These are phyloP conservation scores for Prunella strophiata DNA, from an alignment of 2,797 vertebrate species.

Conservation along the genomic window DNA sequence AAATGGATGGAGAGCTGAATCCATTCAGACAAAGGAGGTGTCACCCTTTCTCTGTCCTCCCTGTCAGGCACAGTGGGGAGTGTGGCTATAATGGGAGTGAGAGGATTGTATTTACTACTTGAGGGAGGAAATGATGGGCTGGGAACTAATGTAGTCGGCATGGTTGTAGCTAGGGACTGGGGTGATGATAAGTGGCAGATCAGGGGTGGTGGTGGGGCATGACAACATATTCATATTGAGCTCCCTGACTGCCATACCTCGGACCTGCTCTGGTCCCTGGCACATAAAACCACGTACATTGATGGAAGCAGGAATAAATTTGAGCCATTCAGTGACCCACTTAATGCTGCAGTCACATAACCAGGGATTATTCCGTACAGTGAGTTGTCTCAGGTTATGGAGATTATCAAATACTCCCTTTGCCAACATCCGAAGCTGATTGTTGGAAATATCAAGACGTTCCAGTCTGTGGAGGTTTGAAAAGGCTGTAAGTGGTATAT, in stretches of 20 bases:
- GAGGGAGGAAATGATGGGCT: conserved; percentile 58
- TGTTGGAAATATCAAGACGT: conserved; percentile 92
- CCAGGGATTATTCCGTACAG: conserved; percentile 95
- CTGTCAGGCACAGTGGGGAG: conserved; percentile 75
- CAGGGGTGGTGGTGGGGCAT: conserved; percentile 83
- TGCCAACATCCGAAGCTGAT: conserved; percentile 87
- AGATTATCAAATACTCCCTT: conserved; percentile 91
- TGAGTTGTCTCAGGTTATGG: conserved; percentile 88
- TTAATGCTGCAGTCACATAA: conserved; percentile 92
- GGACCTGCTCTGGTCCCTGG: conserved; percentile 90
- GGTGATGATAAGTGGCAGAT: conserved; percentile 74
- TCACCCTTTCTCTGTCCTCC: conserved; percentile 76
- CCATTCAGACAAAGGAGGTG: conserved; percentile 81
- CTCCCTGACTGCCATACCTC: conserved; percentile 96
- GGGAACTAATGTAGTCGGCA: conserved; percentile 70
- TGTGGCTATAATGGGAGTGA: conserved; percentile 71
- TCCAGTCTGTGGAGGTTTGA: conserved; percentile 87
- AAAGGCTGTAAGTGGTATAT: conserved; percentile 88
- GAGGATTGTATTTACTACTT: conserved; percentile 66
- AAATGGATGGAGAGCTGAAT: conserved; percentile 89
- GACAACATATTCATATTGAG: conserved; percentile 89
- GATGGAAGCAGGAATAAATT: conserved; percentile 86
- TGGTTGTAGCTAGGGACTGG: conserved; percentile 77
- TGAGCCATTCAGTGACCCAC: conserved; percentile 94
- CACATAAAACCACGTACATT: conserved; percentile 96